Evolutionary conservation across 2,113 vertebrate species (phyloP), one percentile per base, ranked within the genome.

Genomic region (Chlamydotis undulata): DNA sequence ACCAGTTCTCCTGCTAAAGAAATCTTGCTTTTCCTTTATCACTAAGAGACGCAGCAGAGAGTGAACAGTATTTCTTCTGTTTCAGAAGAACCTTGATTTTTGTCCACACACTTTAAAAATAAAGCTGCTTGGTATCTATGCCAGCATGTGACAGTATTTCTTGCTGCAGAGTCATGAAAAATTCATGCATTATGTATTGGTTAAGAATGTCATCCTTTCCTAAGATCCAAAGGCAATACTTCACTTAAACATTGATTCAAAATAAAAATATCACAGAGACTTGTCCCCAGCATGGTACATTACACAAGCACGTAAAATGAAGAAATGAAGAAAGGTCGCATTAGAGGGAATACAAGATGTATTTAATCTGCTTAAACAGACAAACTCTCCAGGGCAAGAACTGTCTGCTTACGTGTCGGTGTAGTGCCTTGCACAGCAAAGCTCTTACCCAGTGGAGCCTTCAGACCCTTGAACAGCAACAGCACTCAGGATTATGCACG

Each of bases 261-360:
- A 93, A 91, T 68, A 90, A 83, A 96, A 96, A 82, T 80, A 85
- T 89, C 35, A 75, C 70, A 80, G 47, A 84, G 10, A 39, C 29
- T 81, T 90, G 22, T 86, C 70, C 28, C 31, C 23, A 39, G 71
- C 37, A 67, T 83, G 56, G 22, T 77, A 86, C 18, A 73, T 94
- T 87, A 90, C 22, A 79, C 22, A 71, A 57, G 64, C 35, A 68
- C 13, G 10, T 82, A 45, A 91, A 93, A 85, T 57, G 55, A 87
- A 94, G 37, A 78, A 74, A 57, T 53, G 33, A 88, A 96, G 63
- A 97, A 95, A 96, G 60, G 69, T 85, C 82, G 84, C 59, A 17
- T 61, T 76, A 91, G 86, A 90, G 14, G 22, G 43, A 83, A 83
- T 83, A 23, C 59, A 69, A 89, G 39, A 70, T 78, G 17, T 78